A percentile compares a stretch with the other conserved stretches of the same genome.
Conservation (phyloP, 2,797 vertebrate genomes). For the Gymnothorax javanicus region DNA sequence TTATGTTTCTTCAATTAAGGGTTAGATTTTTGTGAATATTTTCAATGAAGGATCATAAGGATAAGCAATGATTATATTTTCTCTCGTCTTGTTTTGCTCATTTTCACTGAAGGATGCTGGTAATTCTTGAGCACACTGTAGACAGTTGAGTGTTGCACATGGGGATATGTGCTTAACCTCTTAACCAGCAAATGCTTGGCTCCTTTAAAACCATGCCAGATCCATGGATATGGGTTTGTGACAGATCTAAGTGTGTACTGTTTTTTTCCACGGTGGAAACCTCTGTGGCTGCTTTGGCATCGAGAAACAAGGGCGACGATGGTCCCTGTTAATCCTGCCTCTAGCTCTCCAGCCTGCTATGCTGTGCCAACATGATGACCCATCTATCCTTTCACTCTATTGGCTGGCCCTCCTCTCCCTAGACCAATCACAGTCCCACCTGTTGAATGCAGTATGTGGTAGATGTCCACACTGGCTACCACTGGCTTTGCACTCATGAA, state of each 20-base stretch:
- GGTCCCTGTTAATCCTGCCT: not conserved
- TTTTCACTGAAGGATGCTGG: no score
- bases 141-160: no score
- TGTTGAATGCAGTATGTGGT: not conserved
- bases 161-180: no score
- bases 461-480: not conserved
- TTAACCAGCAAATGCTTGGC: constrained; percentile 54
- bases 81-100: no score
- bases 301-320: not conserved
- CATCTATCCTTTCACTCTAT: not conserved
- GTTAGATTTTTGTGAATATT: no score
- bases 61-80: no score
- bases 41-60: no score
- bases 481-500: not conserved
- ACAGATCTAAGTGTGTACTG: constrained; percentile 23
- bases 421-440: not conserved
- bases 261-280: not conserved
- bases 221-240: constrained; percentile 48
- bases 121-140: no score
- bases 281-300: constrained; percentile 3
- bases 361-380: not conserved
- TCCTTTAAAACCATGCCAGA: constrained; percentile 65
- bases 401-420: not conserved
- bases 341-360: not conserved
- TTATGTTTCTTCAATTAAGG: no score